Percentiles rank a stretch among this genome's conserved stretches.
Evolutionary conservation across 2,113 vertebrate genomes (phyloP).

Genomic region (Campylorhamphus procurvoides): DNA sequence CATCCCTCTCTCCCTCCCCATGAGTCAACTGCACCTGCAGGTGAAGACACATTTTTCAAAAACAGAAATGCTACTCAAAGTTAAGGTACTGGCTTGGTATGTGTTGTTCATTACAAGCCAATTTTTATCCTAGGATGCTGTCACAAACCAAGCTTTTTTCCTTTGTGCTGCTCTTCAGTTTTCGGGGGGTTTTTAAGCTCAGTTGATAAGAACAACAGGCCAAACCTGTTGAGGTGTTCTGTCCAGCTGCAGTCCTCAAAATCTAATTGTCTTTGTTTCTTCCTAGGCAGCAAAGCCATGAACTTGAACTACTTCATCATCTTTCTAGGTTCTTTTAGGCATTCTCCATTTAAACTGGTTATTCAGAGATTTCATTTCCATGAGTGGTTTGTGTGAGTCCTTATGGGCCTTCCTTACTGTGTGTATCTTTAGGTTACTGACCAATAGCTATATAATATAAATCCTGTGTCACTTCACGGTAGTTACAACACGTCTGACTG

Average conservation of each 20-base stretch:
- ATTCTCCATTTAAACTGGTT: background rate
- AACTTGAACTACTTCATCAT: background rate
- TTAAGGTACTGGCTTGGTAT: background rate
- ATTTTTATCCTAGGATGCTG: background rate
- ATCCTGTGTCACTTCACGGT: background rate
- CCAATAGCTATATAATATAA: background rate
- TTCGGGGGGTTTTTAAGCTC: background rate
- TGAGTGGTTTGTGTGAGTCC: background rate
- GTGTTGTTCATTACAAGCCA: background rate
- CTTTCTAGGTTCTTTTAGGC: background rate
- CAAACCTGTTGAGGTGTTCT: background rate
- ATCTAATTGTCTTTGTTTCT: background rate
- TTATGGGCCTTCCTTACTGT: background rate
- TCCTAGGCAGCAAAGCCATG: background rate
- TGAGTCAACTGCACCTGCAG: background rate
- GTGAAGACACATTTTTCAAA: background rate
- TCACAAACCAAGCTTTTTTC: background rate
- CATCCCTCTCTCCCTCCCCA: background rate
- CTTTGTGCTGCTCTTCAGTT: background rate
- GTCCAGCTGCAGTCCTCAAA: background rate
- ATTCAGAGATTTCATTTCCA: background rate
- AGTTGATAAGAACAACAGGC: background rate
- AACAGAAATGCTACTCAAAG: background rate
- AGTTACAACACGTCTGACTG: background rate
- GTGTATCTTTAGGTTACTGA: background rate